These are phyloP conservation scores for Silurus meridionalis DNA, from an alignment of 2,113 vertebrate genomes.

Conservation along the genomic window DNA sequence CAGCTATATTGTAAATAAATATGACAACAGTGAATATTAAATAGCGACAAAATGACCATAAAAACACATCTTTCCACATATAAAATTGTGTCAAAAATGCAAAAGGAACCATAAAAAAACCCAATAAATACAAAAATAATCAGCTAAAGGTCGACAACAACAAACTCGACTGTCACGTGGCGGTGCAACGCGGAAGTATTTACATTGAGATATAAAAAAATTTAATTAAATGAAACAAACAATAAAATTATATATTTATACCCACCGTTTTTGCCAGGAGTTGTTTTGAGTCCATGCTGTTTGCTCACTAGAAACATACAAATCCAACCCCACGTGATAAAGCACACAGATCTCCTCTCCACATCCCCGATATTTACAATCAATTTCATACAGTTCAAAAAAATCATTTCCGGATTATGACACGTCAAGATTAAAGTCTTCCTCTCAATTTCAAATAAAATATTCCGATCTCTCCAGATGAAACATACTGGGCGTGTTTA, in stretches of 20 bases:
- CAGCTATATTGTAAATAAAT: too few species aligned
- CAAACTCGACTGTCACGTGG: neutral
- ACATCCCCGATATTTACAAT: neutral
- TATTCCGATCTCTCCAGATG: neutral
- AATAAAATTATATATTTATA: slow-evolving; percentile 25
- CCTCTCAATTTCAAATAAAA: neutral
- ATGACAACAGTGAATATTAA: neutral
- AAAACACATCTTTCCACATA: neutral
- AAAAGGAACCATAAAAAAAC: neutral
- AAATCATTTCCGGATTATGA: slow-evolving; percentile 15
- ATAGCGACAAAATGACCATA: neutral
- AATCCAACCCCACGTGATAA: neutral
- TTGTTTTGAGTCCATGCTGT: slow-evolving; percentile 60
- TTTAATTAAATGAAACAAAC: neutral
- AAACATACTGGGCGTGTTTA: neutral
- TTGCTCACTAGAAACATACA: neutral
- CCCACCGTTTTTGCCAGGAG: slow-evolving; percentile 58
- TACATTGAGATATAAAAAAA: neutral
- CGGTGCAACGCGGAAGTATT: neutral
- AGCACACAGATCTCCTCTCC: neutral
- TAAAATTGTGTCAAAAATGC: neutral
- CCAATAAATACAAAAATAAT: neutral
- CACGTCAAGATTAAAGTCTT: slow-evolving; percentile 5
- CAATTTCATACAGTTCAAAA: neutral
- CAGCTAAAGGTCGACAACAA: neutral